Evolutionary conservation across 2,888 invertebrate genomes (phyloP).

Genomic region (Lymantria dispar): DNA sequence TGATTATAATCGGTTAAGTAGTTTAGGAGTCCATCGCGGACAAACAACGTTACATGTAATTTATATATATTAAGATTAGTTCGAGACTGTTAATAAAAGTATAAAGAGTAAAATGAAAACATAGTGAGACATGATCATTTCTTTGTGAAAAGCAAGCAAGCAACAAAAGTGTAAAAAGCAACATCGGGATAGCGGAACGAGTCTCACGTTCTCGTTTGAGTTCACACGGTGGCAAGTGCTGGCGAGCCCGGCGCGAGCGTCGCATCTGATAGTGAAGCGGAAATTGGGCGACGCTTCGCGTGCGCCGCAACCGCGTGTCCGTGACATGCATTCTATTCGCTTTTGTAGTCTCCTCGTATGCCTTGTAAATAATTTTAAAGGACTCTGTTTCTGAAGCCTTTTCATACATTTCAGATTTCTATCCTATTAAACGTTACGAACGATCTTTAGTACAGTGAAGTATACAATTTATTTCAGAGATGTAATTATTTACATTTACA

Average conservation of each 20-base stretch:
- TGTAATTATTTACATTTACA: too few species aligned
- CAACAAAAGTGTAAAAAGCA: slow-evolving; percentile 30
- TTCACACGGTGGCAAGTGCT: slow-evolving; percentile 43
- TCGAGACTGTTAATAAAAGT: too few species aligned
- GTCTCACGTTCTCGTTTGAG: slow-evolving; percentile 48
- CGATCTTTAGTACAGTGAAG: too few species aligned
- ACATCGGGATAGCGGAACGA: slow-evolving; percentile 8
- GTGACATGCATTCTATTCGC: slow-evolving; percentile 67
- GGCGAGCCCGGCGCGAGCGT: slow-evolving; percentile 50
- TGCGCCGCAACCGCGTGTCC: slow-evolving; percentile 67
- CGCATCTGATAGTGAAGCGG: slow-evolving; percentile 73
- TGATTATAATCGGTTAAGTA: too few species aligned
- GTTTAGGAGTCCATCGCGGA: too few species aligned
- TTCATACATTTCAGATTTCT: slow-evolving; percentile 6
- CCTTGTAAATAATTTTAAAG: slow-evolving; percentile 43
- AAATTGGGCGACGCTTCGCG: slow-evolving; percentile 75
- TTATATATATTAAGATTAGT: too few species aligned
- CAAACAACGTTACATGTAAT: too few species aligned
- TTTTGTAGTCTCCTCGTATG: slow-evolving; percentile 46
- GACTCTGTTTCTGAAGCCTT: slow-evolving; percentile 5
- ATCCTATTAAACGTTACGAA: not conserved
- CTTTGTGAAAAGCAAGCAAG: slow-evolving; percentile 40
- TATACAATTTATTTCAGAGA: too few species aligned
- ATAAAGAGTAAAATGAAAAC: not conserved
- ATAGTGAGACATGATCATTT: slow-evolving; percentile 16